These are phyloP conservation scores for Ancistrus triradiatus DNA, from an alignment of 2,113 vertebrate genomes.

Conservation along the genomic window DNA sequence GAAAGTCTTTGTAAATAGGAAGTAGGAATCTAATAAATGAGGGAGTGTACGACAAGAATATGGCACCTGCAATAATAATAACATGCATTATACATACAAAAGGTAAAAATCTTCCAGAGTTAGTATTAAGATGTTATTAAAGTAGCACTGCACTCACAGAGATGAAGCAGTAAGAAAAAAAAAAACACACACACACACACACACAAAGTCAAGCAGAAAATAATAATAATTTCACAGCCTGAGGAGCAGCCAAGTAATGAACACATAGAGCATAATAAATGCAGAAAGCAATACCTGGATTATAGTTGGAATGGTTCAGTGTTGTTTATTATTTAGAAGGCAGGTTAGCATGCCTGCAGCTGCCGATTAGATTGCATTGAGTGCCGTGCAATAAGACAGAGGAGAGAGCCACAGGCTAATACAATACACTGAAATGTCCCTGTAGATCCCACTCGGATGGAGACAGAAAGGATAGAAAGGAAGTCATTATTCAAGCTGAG, in stretches of 20 bases:
- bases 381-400: slow-evolving; percentile 63
- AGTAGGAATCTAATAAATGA: no score
- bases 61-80: no score
- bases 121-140: no score
- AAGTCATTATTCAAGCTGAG: slow-evolving; percentile 65
- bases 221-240: slow-evolving; percentile 64
- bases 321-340: slow-evolving; percentile 75
- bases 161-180: no score
- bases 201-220: slow-evolving; percentile 31
- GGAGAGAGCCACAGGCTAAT: slow-evolving; percentile 60
- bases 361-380: slow-evolving; percentile 71
- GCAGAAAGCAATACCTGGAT: slow-evolving; percentile 72
- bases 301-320: slow-evolving; percentile 66
- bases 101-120: no score
- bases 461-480: slow-evolving; percentile 60
- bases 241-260: slow-evolving; percentile 69
- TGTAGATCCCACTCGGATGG: slow-evolving; percentile 47
- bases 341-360: slow-evolving; percentile 67
- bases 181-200: no score
- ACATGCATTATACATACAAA: no score
- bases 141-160: no score
- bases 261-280: slow-evolving; percentile 75
- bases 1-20: no score
- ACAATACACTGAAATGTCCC: slow-evolving; percentile 37
- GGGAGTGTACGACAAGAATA: no score